phyloP scores from a whole-genome alignment of 2,113 vertebrate genomes.

The Gnathonemus echidnorhynchus region DNA sequence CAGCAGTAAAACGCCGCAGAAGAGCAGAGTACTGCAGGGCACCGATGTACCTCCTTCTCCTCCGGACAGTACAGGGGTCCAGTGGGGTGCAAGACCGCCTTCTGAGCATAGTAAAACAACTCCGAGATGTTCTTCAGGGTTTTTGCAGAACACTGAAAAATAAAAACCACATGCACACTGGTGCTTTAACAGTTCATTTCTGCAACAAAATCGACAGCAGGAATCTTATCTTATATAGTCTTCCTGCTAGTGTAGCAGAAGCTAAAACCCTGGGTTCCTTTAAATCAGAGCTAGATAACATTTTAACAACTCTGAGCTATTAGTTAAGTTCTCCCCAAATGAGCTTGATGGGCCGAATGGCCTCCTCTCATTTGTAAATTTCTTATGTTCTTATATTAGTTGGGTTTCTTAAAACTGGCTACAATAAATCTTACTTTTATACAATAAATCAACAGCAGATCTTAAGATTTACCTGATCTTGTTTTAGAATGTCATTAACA shows the following conservation, averaged over 20 bases:
- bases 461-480: background rate
- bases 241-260: no score
- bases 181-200: background rate
- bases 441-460: background rate
- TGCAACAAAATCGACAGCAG: background rate
- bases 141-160: conserved; percentile 90
- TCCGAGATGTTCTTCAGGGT: conserved; percentile 99
- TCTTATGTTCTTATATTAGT: background rate
- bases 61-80: conserved; percentile 94
- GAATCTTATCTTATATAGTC: no score
- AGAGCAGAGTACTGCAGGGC: background rate
- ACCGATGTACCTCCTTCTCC: conserved; percentile 86
- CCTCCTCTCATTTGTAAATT: no score
- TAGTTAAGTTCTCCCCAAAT: no score
- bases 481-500: background rate
- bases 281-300: no score
- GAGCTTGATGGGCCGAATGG: no score
- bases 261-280: no score
- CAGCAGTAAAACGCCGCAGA: background rate
- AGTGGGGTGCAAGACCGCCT: conserved; percentile 95
- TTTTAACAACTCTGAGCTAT: no score
- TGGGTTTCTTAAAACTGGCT: background rate
- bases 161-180: conserved; percentile 15
- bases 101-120: conserved; percentile 98
- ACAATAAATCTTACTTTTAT: background rate